These are phyloP conservation scores for Sphinx pinastri DNA, from an alignment of 2,888 invertebrate species.

Conservation along the genomic window DNA sequence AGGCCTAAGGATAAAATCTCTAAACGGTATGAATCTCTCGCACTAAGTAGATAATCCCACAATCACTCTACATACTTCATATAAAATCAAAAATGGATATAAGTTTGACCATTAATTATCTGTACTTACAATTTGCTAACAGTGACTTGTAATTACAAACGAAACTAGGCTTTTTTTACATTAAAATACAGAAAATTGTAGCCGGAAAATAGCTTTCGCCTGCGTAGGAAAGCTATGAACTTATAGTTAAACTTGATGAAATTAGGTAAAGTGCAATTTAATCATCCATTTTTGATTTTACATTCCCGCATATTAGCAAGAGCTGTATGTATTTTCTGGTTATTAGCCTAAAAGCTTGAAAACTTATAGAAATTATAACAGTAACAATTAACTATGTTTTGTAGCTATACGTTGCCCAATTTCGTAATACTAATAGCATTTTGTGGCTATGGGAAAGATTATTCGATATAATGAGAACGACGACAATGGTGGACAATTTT, in stretches of 20 bases:
- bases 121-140: neutral
- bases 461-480: no score
- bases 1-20: no score
- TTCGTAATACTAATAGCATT: neutral
- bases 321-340: neutral
- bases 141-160: no score
- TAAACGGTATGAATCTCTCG: neutral
- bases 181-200: no score
- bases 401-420: neutral
- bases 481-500: no score
- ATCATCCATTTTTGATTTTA: conserved; percentile 10
- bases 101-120: neutral
- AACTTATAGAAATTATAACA: neutral
- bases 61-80: neutral
- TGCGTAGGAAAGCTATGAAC: no score
- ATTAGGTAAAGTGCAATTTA: neutral
- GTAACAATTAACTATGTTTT: no score
- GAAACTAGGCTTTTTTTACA: no score
- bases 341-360: no score
- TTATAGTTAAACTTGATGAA: neutral
- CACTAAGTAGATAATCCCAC: neutral
- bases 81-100: conserved; percentile 12
- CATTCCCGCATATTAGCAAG: neutral
- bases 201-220: no score
- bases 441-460: no score